These are phyloP conservation scores for Amblyornis subalaris DNA, from an alignment of 2,113 vertebrate genomes.

Conservation along the genomic window DNA sequence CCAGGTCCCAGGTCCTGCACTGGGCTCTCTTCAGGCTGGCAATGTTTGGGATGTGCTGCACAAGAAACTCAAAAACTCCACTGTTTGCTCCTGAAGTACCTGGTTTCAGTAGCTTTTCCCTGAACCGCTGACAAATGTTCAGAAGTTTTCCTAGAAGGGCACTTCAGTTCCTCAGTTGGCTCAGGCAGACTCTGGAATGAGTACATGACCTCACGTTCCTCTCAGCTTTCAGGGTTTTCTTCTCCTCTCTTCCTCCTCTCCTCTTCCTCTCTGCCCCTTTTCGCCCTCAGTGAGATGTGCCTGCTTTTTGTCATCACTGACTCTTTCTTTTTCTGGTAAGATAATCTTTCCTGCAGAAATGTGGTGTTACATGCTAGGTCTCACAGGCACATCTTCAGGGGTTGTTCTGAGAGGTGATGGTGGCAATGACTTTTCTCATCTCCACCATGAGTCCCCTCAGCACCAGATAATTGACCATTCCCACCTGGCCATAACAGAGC, in stretches of 20 bases:
- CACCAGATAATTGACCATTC: background rate
- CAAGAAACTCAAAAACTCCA: background rate
- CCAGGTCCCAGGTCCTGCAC: background rate
- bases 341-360: background rate
- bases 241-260: background rate
- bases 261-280: background rate
- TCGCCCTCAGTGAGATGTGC: background rate
- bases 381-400: background rate
- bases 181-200: background rate
- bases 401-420: background rate
- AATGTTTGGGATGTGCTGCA: fast-evolving
- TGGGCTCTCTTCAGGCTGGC: background rate
- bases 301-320: background rate
- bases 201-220: background rate
- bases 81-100: background rate
- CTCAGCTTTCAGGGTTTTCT: background rate
- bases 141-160: background rate
- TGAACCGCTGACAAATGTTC: background rate
- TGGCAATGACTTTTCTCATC: background rate
- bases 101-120: background rate
- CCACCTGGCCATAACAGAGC: background rate
- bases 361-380: background rate
- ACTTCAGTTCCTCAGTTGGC: background rate
- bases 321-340: background rate
- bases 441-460: background rate